Evolutionary conservation across 2,888 invertebrate species (phyloP).

Genomic region (Tetramorium bicarinatum): DNA sequence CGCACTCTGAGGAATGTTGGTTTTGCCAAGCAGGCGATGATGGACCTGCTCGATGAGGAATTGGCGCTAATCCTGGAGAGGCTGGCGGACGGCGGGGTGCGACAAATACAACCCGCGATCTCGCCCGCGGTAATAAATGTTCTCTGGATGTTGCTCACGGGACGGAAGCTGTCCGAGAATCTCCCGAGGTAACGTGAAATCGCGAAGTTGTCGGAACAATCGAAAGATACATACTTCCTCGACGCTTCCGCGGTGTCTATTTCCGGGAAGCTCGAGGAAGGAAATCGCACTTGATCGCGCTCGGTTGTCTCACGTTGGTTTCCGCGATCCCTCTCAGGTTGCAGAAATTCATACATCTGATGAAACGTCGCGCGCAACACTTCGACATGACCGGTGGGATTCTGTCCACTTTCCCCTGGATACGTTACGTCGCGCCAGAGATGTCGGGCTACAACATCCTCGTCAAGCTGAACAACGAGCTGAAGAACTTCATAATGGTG

Average conservation of each 20-base stretch:
- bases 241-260: background rate
- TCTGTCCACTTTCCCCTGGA: conserved; percentile 89
- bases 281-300: background rate
- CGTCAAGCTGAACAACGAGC: conserved; percentile 87
- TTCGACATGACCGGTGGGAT: conserved; percentile 88
- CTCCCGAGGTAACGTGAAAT: conserved; percentile 70
- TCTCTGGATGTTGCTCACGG: conserved; percentile 89
- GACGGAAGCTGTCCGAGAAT: conserved; percentile 78
- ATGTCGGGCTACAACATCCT: conserved; percentile 89
- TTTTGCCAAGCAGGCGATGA: conserved; percentile 88
- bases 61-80: conserved; percentile 86
- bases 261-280: background rate
- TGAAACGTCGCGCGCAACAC: conserved; percentile 79
- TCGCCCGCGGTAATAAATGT: conserved; percentile 89
- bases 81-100: conserved; percentile 77
- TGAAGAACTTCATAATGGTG: conserved; percentile 88
- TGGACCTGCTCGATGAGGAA: conserved; percentile 88
- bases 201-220: background rate
- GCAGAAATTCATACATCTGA: conserved; percentile 76
- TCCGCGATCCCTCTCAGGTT: conserved; percentile 72
- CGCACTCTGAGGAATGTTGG: conserved; percentile 88
- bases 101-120: conserved; percentile 83
- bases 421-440: conserved; percentile 89
- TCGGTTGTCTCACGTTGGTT: background rate
- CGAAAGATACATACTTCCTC: background rate